Evolutionary conservation across 2,888 invertebrate species (phyloP), one percentile per base, ranked within the genome.

Genomic region (Branchellion lobata): DNA sequence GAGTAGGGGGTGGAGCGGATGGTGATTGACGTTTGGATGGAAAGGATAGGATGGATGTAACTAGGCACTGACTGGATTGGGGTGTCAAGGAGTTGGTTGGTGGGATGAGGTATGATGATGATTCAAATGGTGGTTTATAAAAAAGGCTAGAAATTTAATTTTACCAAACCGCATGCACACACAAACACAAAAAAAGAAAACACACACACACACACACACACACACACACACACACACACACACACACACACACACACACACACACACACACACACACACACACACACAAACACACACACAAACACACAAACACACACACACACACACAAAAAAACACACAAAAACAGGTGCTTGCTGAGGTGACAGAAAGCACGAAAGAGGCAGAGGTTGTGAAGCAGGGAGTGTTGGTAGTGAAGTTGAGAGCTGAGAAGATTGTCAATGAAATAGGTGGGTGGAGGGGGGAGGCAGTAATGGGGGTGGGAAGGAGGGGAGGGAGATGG

Each of bases 391-490:
- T 87, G 27, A 87, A 87, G 80, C 83, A 84, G 36, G 83, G 84
- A 34, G 87, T 87, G 40, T 86, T 86, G 81, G 85, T 84, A 78
- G 86, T 87, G 14, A 87, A 87, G 80, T 86, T 86, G 82, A 86
- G 84, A 81, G 86, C 87, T 21, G 85, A 86, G 82, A 81, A 83
- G 33, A 85, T 87, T 82, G 87, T 87, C 21, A 85, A 86, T 81
- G 85, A 84, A 53, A 87, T 87, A 71, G 84, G 84, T 51, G 82
- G 79, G 61, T n/a, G 18, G 61, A 5, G 47, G 47, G 18, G 47
- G 47, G 8, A 18, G 47, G 18, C 11, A 47, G 8, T 47, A 14
- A 47, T 8, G 86, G 86, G 86, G 76, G 83, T 86, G 76, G 84
- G 82, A 31, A 61, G 74, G 29, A 72, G 57, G 18, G 68, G 61